Base-by-base conservation (phyloP, 2,113 vertebrate species). In the Clarias macrocephalus region DNA sequence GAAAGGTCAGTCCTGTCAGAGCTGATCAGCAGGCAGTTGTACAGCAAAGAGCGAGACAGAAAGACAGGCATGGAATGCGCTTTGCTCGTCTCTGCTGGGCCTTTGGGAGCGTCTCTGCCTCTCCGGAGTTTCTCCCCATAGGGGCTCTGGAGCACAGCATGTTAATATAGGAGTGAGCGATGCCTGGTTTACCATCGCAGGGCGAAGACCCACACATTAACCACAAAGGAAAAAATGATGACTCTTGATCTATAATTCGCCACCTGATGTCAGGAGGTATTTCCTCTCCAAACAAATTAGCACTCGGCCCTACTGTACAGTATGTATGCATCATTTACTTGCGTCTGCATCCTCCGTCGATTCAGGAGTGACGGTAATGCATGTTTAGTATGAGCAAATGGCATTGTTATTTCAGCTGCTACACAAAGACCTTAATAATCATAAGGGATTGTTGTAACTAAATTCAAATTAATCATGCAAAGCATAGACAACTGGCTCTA, bases 1-100 rank as follows among this genome's bases (percentile, higher is more conserved):
- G 90, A 95, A 95, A 95, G 94, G 95, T 96, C 95, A 95, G 86
- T 85, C 82, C 33, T 93, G 94, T 95, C 94, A 94, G 91, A 91
- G 90, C 85, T 87, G 90, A 95, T 95, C 93, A 94, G 92, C 62
- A 88, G 88, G 89, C 83, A 88, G 90, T 93, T 91, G 87, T 89
- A 81, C 88, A 42, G 91, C 68, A 63, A 62, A 89, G 77, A 87
- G 65, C 54, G 52, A 66, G 75, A 79, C 23, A 72, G 79, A 72
- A 65, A 56, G 15, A 81, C 19, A 70, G 85, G 25, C 30, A 72
- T 63, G 33, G 23, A 63, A 63, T 80, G 85, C 30, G n/a, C 52
- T 75, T 76, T 82, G 86, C 23, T 30, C 82, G 18, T 76, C 82
- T 90, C 86, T 88, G 86, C 84, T 30, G 88, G 83, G 83, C 83